Evolutionary conservation across 2,113 vertebrate species (phyloP).

Genomic region (Corythornis vintsioides): DNA sequence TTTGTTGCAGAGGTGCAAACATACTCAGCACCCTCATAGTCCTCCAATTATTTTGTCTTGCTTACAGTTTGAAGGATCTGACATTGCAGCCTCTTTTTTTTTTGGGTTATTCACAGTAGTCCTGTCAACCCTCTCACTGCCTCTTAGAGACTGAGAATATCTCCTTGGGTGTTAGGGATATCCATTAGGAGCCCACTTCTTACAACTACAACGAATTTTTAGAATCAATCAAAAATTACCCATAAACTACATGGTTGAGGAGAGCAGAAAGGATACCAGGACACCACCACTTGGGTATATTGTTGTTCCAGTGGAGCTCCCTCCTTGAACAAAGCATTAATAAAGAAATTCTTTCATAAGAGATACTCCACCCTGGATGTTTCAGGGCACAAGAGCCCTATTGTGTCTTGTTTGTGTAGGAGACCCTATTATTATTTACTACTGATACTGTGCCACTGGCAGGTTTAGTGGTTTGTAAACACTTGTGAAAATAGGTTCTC

Average conservation of each 20-base stretch:
- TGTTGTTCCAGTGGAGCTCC: neutral
- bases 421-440: conserved; percentile 47
- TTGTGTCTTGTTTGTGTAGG: conserved; percentile 14
- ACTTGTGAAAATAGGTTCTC: neutral
- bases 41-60: neutral
- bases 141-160: neutral
- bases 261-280: neutral
- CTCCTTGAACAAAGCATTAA: conserved; percentile 35
- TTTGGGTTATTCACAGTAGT: neutral
- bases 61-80: neutral
- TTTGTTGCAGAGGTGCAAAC: neutral
- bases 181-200: neutral
- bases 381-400: neutral
- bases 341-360: conserved; percentile 61
- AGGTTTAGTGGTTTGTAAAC: conserved; percentile 21
- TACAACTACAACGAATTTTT: neutral
- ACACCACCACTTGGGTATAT: neutral
- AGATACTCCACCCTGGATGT: conserved; percentile 30
- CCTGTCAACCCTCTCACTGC: neutral
- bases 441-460: neutral
- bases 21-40: neutral
- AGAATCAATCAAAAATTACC: neutral
- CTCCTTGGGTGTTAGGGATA: neutral
- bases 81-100: neutral
- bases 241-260: neutral